Conservation (phyloP, 1,140 invertebrate genomes). For the Anastrepha obliqua region DNA sequence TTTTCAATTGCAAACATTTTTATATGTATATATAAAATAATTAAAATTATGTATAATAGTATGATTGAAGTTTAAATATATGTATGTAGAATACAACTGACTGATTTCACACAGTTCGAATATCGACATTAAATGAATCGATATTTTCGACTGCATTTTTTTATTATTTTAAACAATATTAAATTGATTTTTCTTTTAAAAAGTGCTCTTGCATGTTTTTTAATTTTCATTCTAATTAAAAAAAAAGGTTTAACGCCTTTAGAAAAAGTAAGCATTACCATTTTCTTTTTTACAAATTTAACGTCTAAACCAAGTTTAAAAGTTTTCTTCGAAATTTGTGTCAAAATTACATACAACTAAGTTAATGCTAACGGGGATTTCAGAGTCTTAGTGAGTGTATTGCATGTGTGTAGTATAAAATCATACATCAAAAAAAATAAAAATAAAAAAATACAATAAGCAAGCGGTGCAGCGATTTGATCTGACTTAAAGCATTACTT, state of each 20-base stretch:
- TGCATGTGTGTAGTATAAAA: conserved; percentile 1
- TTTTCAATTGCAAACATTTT: conserved; percentile 1
- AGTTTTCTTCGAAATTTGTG: neutral
- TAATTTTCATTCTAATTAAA: neutral
- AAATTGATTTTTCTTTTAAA: neutral
- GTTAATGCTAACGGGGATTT: neutral
- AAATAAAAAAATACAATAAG: neutral
- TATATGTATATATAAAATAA: conserved; percentile 39
- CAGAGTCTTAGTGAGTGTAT: neutral
- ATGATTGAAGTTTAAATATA: conserved; percentile 16
- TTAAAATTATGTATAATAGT: conserved; percentile 41
- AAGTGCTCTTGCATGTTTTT: neutral
- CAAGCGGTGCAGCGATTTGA: neutral
- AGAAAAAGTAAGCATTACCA: too few relatives aligned
- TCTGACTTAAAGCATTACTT: conserved; percentile 33
- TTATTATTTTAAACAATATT: neutral
- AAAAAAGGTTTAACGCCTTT: neutral
- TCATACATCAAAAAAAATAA: neutral
- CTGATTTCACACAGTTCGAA: neutral
- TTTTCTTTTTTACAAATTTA: neutral
- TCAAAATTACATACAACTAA: neutral
- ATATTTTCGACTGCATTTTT: neutral
- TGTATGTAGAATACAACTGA: neutral
- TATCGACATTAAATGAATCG: neutral
- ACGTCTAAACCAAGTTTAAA: neutral